Conservation (phyloP, 1,140 invertebrate species). For the Hestina assimilis region DNA sequence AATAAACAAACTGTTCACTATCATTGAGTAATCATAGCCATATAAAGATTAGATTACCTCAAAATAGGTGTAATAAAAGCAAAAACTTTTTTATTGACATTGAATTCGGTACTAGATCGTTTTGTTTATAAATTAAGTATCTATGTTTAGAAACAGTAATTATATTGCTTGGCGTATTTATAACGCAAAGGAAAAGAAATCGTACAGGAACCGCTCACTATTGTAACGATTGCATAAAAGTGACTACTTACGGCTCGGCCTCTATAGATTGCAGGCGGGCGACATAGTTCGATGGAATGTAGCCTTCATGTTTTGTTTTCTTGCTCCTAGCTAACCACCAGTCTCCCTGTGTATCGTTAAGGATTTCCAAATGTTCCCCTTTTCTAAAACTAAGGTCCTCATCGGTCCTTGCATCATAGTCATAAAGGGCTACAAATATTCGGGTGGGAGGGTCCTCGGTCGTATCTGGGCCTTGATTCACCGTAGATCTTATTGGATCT, state of each 20-base stretch:
- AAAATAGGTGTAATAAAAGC: not conserved
- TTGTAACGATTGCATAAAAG: slow-evolving; percentile 68
- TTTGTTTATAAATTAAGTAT: not conserved
- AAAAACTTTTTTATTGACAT: not conserved
- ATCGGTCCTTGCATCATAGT: slow-evolving; percentile 99
- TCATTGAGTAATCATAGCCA: too few relatives aligned
- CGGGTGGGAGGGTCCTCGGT: slow-evolving; percentile 83
- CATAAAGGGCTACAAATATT: slow-evolving; percentile 98
- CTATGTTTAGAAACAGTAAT: slow-evolving; percentile 7
- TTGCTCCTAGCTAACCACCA: slow-evolving; percentile 99
- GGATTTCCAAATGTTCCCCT: slow-evolving; percentile 98
- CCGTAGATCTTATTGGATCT: slow-evolving; percentile 80
- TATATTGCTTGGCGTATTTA: slow-evolving; percentile 29
- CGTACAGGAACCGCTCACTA: slow-evolving; percentile 62
- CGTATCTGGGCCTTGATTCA: slow-evolving; percentile 68
- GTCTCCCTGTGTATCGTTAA: slow-evolving; percentile 98
- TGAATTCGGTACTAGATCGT: not conserved
- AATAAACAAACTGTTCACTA: too few relatives aligned
- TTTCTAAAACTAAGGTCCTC: slow-evolving; percentile 99
- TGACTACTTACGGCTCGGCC: slow-evolving; percentile 97
- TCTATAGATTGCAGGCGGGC: slow-evolving; percentile 99
- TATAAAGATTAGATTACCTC: too few relatives aligned
- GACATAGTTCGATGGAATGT: slow-evolving; percentile 99
- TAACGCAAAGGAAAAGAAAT: slow-evolving; percentile 58
- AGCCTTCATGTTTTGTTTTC: slow-evolving; percentile 96